These are phyloP conservation scores for Micrastur ruficollis DNA, from an alignment of 2,797 vertebrate species.

Conservation along the genomic window DNA sequence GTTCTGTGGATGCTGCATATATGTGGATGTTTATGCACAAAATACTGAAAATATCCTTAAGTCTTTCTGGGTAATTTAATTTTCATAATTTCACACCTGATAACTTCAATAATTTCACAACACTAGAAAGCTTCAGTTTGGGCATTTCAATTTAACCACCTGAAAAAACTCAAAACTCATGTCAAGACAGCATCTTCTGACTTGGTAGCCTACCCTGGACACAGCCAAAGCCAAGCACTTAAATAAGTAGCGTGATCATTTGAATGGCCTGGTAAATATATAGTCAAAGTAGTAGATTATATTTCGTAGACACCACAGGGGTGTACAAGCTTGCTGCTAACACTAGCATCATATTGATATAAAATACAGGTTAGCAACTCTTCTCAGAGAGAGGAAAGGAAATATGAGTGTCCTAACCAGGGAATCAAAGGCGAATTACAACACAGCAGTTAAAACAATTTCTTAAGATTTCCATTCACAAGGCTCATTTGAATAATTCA, in stretches of 20 bases:
- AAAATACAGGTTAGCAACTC: background rate
- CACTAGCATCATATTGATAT: background rate
- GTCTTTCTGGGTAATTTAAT: background rate
- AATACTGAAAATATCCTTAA: background rate
- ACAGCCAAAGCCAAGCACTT: background rate
- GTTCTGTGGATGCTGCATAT: background rate
- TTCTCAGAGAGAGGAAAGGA: background rate
- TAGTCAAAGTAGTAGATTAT: background rate
- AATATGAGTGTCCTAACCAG: background rate
- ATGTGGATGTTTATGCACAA: background rate
- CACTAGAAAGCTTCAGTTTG: background rate
- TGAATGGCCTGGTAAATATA: background rate
- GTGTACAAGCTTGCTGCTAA: background rate
- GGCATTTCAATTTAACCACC: background rate
- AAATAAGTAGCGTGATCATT: background rate
- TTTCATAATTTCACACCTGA: background rate
- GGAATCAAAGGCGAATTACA: background rate
- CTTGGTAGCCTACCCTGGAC: background rate
- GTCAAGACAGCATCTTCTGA: background rate
- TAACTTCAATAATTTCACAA: background rate
- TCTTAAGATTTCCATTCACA: background rate
- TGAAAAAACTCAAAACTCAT: background rate
- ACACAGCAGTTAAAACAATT: background rate
- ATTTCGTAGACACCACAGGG: background rate
- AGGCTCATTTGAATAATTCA: background rate